These are phyloP conservation scores for human DNA, from an alignment of 2,113 vertebrate species.

Conservation along the genomic window GRCh38 chr2:71403001-71403500, in stretches of 20 bases:
- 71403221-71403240: neutral
- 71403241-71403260: neutral
- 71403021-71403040: neutral
- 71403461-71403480: neutral
- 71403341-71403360: neutral
- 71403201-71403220: neutral
- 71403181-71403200: neutral
- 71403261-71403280: neutral
- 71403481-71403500: conserved; percentile 13
- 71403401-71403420: conserved; percentile 21
- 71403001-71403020: neutral
- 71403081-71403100: conserved; percentile 15
- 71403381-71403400: neutral
- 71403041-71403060: neutral
- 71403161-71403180: neutral
- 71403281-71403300: neutral
- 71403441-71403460: neutral
- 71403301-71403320: neutral
- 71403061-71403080: conserved; percentile 17
- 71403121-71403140: neutral
- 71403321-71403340: neutral
- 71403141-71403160: conserved; percentile 36
- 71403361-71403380: neutral
- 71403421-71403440: neutral
- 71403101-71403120: neutral